Evolutionary conservation across 2,888 invertebrate species (phyloP).

Genomic region (Ctena decussata): DNA sequence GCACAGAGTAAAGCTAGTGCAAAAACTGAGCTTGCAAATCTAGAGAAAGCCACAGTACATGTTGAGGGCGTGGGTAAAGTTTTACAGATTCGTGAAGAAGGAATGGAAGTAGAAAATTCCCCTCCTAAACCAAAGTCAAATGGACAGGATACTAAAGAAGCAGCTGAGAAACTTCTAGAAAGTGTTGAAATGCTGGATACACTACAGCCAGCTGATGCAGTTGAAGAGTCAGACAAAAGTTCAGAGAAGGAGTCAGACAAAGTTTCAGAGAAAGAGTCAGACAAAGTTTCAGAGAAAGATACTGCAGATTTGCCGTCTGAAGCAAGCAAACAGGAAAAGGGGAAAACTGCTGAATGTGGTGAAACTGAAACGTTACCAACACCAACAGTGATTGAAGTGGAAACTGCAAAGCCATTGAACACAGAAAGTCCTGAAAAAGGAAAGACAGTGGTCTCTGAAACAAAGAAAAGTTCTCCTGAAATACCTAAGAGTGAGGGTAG

Average conservation of each 20-base stretch:
- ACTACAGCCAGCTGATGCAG: no score
- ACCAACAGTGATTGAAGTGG: not conserved
- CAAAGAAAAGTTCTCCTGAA: not conserved
- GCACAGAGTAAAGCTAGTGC: conserved; percentile 81
- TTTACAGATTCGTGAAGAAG: conserved; percentile 63
- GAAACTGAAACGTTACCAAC: not conserved
- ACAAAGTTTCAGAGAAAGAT: not conserved
- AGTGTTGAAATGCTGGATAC: not conserved
- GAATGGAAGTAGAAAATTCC: conserved; percentile 45
- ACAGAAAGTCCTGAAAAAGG: no score
- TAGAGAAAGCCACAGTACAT: conserved; percentile 71
- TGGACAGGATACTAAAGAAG: not conserved
- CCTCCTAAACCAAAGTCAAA: conserved; percentile 29
- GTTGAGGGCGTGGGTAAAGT: conserved; percentile 78
- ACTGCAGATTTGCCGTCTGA: not conserved
- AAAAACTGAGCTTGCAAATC: conserved; percentile 59
- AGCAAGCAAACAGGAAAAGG: no score
- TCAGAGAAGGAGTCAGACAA: not conserved
- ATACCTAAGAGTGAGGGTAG: not conserved
- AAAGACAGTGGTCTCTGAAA: not conserved
- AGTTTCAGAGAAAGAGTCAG: conserved; percentile 4
- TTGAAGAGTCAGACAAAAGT: not conserved
- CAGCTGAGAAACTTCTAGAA: not conserved
- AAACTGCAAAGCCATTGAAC: not conserved
- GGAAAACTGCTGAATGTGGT: no score